Percentiles rank a stretch among this genome's conserved stretches.
Evolutionary conservation across 2,113 vertebrate species (phyloP).

Genomic region (Saguinus midas): DNA sequence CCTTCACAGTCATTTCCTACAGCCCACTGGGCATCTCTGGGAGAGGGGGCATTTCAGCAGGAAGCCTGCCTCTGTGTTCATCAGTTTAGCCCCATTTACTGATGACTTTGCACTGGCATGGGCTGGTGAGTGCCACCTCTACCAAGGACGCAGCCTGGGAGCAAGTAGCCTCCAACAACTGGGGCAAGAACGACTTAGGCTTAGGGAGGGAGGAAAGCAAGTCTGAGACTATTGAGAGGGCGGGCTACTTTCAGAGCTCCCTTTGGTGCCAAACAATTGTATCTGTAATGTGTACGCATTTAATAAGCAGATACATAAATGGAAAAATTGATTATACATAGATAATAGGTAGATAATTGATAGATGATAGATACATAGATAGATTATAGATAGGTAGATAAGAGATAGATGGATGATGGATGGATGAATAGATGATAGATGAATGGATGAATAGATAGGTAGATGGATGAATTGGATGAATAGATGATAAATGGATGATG

Average conservation of each 20-base stretch:
- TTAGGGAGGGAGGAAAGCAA: background rate
- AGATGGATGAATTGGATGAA: too few relatives aligned
- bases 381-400: background rate
- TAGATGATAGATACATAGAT: background rate
- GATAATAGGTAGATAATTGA: background rate
- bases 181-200: background rate
- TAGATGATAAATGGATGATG: too few relatives aligned
- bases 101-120: too few relatives aligned
- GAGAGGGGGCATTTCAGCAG: background rate
- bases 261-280: background rate
- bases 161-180: background rate
- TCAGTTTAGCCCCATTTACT: background rate
- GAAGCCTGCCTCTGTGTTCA: background rate
- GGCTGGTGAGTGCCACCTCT: background rate
- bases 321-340: background rate
- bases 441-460: too few relatives aligned
- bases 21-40: background rate
- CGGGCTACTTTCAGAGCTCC: background rate
- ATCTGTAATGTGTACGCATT: too few relatives aligned
- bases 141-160: background rate
- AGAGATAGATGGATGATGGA: too few relatives aligned
- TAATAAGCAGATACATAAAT: background rate
- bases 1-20: background rate
- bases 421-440: too few relatives aligned
- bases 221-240: background rate